Evolutionary conservation across 2,113 vertebrate genomes (phyloP).

Genomic region (Vicugna pacos): DNA sequence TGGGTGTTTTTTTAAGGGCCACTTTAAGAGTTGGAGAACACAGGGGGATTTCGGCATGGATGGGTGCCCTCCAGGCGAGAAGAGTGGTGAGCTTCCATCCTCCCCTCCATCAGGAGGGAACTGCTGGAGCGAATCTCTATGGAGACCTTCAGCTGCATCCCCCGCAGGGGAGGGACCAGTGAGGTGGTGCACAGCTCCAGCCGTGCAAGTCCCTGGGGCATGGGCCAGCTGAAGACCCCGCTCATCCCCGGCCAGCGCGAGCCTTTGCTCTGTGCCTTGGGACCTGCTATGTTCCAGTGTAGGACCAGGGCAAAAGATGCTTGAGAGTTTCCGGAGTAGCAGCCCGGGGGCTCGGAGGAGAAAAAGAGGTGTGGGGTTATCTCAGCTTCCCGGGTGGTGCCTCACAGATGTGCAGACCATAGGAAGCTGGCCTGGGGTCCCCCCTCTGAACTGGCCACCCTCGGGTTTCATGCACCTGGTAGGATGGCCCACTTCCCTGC

Average conservation of each 20-base stretch:
- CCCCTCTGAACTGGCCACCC: neutral
- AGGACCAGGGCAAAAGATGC: neutral
- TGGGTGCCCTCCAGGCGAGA: neutral
- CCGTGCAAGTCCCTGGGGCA: neutral
- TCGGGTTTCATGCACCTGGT: accelerated
- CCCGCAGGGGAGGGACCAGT: neutral
- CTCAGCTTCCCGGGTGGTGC: no score
- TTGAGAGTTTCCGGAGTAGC: neutral
- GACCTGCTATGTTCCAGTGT: neutral
- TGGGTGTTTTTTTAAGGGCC: neutral
- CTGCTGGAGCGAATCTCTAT: neutral
- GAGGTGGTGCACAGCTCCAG: neutral
- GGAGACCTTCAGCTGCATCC: neutral
- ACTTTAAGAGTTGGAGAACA: neutral
- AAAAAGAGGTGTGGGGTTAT: neutral
- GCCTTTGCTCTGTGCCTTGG: neutral
- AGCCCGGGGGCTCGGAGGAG: neutral
- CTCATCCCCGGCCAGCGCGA: neutral
- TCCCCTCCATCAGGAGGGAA: neutral
- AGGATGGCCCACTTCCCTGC: accelerated
- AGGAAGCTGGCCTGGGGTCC: neutral
- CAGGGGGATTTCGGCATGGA: neutral
- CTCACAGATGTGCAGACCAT: neutral
- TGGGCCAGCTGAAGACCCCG: neutral
- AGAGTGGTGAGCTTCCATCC: neutral